A percentile compares a stretch with the other conserved stretches of the same genome.
These are phyloP conservation scores for Garrulus glandarius DNA, from an alignment of 2,797 vertebrate genomes.

Conservation along the genomic window DNA sequence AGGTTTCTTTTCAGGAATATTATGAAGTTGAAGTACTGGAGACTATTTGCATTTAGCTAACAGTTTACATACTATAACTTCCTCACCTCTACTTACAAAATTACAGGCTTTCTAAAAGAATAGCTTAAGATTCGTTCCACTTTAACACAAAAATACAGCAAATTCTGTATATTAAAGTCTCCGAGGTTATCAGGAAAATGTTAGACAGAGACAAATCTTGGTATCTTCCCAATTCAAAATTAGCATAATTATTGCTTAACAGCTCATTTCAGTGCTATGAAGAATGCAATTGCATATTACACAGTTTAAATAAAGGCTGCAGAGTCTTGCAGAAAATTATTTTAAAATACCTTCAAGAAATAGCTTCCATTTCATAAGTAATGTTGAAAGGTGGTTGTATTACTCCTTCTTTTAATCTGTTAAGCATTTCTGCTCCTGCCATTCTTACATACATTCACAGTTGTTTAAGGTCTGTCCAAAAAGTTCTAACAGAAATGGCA, in stretches of 20 bases:
- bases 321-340: not conserved
- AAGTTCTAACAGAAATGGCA: not conserved
- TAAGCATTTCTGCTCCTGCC: not conserved
- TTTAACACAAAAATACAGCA: not conserved
- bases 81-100: not conserved
- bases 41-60: not conserved
- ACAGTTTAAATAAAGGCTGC: not conserved
- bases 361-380: not conserved
- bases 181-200: not conserved
- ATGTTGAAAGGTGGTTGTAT: not conserved
- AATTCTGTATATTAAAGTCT: not conserved
- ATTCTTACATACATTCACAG: not conserved
- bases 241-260: slow-evolving; percentile 2
- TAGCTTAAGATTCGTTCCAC: not conserved
- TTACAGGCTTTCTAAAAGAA: not conserved
- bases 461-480: not conserved
- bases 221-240: not conserved
- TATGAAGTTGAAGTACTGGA: not conserved
- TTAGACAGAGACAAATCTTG: not conserved
- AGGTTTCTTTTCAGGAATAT: not conserved
- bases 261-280: not conserved
- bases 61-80: not conserved
- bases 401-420: not conserved
- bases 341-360: not conserved
- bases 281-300: not conserved